These are phyloP conservation scores for Odontamblyopus rebecca DNA, from an alignment of 2,797 vertebrate species.

Conservation along the genomic window DNA sequence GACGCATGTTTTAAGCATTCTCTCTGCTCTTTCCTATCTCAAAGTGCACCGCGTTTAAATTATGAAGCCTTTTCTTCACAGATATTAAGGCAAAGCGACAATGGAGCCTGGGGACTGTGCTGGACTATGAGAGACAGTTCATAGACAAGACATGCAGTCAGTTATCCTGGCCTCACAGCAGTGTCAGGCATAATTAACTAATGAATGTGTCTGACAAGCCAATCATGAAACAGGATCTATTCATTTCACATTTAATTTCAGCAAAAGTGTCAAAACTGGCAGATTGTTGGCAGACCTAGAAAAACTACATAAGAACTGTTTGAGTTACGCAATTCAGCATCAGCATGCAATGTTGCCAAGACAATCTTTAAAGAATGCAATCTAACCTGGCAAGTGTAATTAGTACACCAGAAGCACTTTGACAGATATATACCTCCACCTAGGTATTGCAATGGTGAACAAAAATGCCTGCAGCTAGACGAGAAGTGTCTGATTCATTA, in stretches of 20 bases:
- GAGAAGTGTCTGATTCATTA: no score
- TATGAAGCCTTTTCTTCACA: constrained; percentile 5
- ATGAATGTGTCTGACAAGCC: background rate
- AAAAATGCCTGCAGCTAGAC: no score
- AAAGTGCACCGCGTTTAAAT: constrained; percentile 23
- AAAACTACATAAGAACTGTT: background rate
- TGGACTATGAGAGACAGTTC: background rate
- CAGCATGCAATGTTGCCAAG: no score
- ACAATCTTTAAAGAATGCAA: no score
- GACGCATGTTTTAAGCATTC: constrained; percentile 50
- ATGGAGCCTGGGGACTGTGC: background rate
- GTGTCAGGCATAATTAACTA: constrained; percentile 9
- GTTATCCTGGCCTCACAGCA: background rate
- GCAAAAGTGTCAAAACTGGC: background rate
- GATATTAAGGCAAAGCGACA: constrained; percentile 19
- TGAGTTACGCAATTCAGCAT: no score
- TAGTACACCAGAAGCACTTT: background rate
- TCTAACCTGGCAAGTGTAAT: background rate
- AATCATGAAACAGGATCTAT: no score
- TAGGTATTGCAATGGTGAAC: no score
- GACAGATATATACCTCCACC: no score
- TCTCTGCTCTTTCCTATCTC: constrained; percentile 38
- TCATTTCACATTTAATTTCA: no score
- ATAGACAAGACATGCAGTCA: background rate
- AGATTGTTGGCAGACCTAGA: background rate